A percentile compares a stretch with the other conserved stretches of the same genome.
These are phyloP conservation scores for Phenganax subtilis DNA, from an alignment of 92 coral and sea anemone species.

Conservation along the genomic window DNA sequence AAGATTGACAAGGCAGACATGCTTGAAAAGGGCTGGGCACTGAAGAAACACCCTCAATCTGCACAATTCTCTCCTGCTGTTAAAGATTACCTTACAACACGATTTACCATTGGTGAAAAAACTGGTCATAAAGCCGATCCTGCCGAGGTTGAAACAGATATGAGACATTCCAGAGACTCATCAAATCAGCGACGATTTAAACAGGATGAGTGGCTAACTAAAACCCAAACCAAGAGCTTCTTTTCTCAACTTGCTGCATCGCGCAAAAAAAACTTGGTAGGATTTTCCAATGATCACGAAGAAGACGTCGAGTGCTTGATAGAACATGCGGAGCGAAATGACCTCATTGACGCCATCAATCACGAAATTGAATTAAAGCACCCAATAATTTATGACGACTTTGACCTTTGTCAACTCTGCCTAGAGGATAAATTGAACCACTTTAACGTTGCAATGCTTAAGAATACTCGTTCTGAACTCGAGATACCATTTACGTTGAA, in stretches of 20 bases:
- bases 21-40: slow-evolving; percentile 60
- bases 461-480: slow-evolving; percentile 44
- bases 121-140: slow-evolving; percentile 60
- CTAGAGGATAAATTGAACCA: slow-evolving; percentile 3
- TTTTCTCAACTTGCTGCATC: slow-evolving; percentile 53
- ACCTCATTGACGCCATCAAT: slow-evolving; percentile 31
- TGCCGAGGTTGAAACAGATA: slow-evolving; percentile 52
- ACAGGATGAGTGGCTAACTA: slow-evolving; percentile 59
- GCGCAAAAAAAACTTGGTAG: slow-evolving; percentile 38
- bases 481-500: slow-evolving; percentile 49
- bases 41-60: slow-evolving; percentile 45
- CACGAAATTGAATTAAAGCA: slow-evolving; percentile 40
- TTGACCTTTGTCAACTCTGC: slow-evolving; percentile 45
- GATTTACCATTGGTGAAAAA: slow-evolving; percentile 53
- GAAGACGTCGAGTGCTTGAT: slow-evolving; percentile 56
- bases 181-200: slow-evolving; percentile 53
- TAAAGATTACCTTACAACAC: slow-evolving; percentile 42
- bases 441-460: slow-evolving; percentile 25
- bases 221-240: slow-evolving; percentile 54
- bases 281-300: slow-evolving; percentile 53
- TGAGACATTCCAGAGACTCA: slow-evolving; percentile 56
- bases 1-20: slow-evolving; percentile 32
- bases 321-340: slow-evolving; percentile 47
- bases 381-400: slow-evolving; percentile 51
- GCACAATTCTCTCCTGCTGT: slow-evolving; percentile 51